Percentiles rank a stretch among this genome's conserved stretches.
phyloP scores from a whole-genome alignment of 2,797 vertebrate genomes.

The Sebastes diaconus region DNA sequence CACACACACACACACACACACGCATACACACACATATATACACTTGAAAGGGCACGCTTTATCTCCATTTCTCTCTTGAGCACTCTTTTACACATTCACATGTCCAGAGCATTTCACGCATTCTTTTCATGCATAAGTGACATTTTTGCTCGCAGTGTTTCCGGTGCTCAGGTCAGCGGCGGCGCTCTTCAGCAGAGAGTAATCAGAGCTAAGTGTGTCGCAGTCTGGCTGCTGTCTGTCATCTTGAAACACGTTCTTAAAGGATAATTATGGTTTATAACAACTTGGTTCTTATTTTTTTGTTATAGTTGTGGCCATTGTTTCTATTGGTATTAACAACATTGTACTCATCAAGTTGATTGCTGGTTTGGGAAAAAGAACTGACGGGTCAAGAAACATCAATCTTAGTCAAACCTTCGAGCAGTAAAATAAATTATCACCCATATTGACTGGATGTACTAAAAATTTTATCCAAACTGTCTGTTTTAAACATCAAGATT shows the following conservation, averaged over 20 bases:
- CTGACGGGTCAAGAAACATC: background rate
- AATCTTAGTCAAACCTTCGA: background rate
- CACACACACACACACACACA: slow-evolving; percentile 23
- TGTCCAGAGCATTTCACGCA: slow-evolving; percentile 6
- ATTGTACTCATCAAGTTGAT: background rate
- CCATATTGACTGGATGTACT: background rate
- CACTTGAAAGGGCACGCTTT: slow-evolving; percentile 49
- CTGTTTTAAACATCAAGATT: background rate
- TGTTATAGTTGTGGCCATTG: background rate
- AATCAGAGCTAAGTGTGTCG: background rate
- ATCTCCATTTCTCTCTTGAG: slow-evolving; percentile 45
- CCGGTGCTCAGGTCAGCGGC: slow-evolving; percentile 1
- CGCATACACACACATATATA: background rate
- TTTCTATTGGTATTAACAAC: background rate
- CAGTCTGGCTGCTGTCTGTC: background rate
- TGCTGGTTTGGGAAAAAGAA: background rate
- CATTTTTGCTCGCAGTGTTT: slow-evolving; percentile 23
- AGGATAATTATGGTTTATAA: background rate
- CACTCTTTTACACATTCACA: background rate
- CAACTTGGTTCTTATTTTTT: background rate
- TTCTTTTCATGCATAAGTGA: slow-evolving; percentile 30
- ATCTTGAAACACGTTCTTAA: background rate
- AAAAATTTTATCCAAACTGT: background rate
- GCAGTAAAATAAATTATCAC: background rate
- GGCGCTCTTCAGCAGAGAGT: background rate